Base-by-base conservation (phyloP, 2,113 vertebrate species). In the Callionymus lyra region DNA sequence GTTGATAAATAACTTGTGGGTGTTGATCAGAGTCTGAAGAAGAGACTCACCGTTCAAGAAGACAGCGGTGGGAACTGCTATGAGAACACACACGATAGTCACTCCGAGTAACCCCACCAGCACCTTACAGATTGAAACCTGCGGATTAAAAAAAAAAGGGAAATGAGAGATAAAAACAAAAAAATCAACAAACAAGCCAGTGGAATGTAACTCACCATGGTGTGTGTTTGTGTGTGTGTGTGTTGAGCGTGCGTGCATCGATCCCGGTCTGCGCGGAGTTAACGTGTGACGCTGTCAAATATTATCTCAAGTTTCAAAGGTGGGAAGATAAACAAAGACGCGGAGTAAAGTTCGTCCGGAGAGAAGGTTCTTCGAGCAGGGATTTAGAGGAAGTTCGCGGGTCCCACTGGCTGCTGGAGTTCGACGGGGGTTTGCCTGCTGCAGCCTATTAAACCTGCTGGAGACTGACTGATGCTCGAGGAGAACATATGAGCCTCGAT, bases 261-360 rank as follows among this genome's bases (percentile, higher is more conserved):
- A 53, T 13, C 35, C 1, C n/a, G 13, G 32, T 40, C 34, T 16
- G 40, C 53, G 4, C 8, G 4, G 4, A 27, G 21, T 5, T n/a
- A 27, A 8, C 21, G 21, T 5, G 21, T 27, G 21, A 27, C 21
- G 21, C 21, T 18, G 84, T 83, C 82, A 82, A 80, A 77, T 55
- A 83, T 84, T 85, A 80, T 49, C 80, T 63, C 21, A 44, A 56
- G 61, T 72, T 72, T 70, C 77, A 81, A 84, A 81, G 72, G 70
- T 74, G 69, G 38, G 36, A 51, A 62, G 53, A 62, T 81, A 76
- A 71, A 80, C 6, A 36, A 41, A n/a, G 17, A 4, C n/a, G 44
- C 34, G 17, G 79, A 68, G 73, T 72, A 80, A 82, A 82, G 81
- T 79, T 80, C 70, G 59, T 21, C 34, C 16, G 44, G 8, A 48